Evolutionary conservation across 2,888 invertebrate genomes (phyloP).

Genomic region (Spodoptera exigua): DNA sequence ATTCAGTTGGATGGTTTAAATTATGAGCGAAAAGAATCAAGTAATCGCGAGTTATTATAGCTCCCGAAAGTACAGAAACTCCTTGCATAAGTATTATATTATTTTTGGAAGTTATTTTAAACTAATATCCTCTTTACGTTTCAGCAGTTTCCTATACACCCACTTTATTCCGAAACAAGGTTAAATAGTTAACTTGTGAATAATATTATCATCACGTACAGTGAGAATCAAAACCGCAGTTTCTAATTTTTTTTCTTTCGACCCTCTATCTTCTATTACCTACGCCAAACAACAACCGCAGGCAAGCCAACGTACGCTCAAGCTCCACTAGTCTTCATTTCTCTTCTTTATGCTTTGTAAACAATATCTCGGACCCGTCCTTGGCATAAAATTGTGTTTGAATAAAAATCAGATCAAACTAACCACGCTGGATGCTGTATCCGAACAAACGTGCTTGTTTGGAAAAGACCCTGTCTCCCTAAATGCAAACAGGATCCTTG

Average conservation of each 20-base stretch:
- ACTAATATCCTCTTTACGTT: too few species aligned
- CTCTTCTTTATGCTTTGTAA: constrained; percentile 74
- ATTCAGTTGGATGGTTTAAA: constrained; percentile 58
- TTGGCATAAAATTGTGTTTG: constrained; percentile 60
- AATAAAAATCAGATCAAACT: constrained; percentile 64
- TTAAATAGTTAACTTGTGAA: too few species aligned
- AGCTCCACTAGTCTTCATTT: constrained; percentile 69
- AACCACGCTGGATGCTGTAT: constrained; percentile 35
- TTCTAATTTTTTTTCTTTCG: too few species aligned
- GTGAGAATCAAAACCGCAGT: too few species aligned
- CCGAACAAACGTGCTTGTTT: constrained; percentile 22
- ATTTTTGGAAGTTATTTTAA: too few species aligned
- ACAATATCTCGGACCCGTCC: constrained; percentile 62
- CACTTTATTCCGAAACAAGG: too few species aligned
- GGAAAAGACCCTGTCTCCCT: constrained; percentile 4
- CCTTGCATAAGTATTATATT: too few species aligned
- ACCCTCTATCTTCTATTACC: constrained; percentile 7
- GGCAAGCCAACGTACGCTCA: constrained; percentile 65
- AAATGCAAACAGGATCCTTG: constrained; percentile 15
- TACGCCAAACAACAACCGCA: constrained; percentile 56
- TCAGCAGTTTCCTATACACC: too few species aligned
- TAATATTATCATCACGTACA: too few species aligned
- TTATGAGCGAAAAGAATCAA: constrained; percentile 23
- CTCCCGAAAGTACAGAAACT: too few species aligned
- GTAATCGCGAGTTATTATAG: too few species aligned